Conservation (phyloP, 2,888 invertebrate species). For the Pristionchus mayeri region DNA sequence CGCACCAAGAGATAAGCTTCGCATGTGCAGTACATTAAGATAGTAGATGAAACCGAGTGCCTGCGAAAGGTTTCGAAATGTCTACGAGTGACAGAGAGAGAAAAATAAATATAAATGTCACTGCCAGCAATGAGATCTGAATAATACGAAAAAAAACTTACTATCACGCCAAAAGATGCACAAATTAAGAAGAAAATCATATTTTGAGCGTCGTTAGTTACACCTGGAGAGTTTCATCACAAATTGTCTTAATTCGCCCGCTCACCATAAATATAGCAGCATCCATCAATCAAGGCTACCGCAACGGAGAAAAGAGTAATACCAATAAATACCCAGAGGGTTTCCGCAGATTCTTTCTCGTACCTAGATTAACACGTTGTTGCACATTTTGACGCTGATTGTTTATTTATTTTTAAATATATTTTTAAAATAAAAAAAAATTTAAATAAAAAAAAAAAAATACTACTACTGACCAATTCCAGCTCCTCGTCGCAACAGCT, state of each 20-base stretch:
- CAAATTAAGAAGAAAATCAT: background rate
- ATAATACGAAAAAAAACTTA: no score
- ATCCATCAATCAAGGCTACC: background rate
- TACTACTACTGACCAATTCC: background rate
- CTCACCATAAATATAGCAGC: slow-evolving; percentile 1
- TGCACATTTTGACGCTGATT: no score
- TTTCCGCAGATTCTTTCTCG: background rate
- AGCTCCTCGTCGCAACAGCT: background rate
- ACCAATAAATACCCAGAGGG: background rate
- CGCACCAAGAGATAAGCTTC: background rate
- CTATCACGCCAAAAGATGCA: background rate
- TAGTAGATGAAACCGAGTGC: background rate
- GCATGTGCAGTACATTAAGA: background rate
- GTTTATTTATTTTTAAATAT: background rate
- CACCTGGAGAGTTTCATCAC: background rate
- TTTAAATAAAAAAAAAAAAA: no score
- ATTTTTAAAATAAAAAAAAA: no score
- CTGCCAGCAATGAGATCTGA: no score
- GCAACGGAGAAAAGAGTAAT: background rate
- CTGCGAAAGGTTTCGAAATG: no score
- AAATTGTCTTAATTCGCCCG: background rate
- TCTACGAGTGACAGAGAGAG: background rate
- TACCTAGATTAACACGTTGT: no score
- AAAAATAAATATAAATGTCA: background rate
- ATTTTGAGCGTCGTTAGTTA: background rate